phyloP scores from a whole-genome alignment of 2,113 vertebrate species.

The Himantopus leucocephalus region DNA sequence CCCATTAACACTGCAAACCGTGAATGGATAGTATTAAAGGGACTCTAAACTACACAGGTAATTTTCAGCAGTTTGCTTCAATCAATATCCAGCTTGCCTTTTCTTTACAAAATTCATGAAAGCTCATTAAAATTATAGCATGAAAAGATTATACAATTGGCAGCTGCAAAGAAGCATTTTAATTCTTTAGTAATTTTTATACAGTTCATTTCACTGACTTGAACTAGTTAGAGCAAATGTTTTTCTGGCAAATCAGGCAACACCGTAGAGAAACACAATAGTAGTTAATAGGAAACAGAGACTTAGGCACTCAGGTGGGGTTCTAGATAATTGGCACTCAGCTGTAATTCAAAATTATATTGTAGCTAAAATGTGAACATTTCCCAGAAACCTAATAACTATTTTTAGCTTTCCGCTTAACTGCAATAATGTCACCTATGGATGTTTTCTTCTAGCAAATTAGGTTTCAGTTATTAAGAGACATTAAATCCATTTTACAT shows the following conservation, averaged over 20 bases:
- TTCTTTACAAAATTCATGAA: not conserved
- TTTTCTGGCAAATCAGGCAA: not conserved
- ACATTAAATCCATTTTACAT: slow-evolving; percentile 54
- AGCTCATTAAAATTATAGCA: not conserved
- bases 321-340: not conserved
- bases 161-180: not conserved
- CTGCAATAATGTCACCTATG: slow-evolving; percentile 16
- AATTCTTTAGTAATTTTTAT: not conserved
- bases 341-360: not conserved
- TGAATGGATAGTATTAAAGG: not conserved
- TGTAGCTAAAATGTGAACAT: not conserved
- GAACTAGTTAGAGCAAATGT: not conserved
- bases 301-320: not conserved
- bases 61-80: not conserved
- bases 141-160: not conserved
- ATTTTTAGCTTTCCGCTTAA: slow-evolving; percentile 54
- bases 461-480: slow-evolving; percentile 45
- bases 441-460: slow-evolving; percentile 54
- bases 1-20: not conserved
- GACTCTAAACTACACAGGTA: not conserved
- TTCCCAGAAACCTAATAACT: not conserved
- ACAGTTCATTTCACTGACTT: not conserved
- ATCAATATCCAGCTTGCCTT: not conserved
- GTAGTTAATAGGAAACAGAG: not conserved
- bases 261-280: not conserved